Conservation (phyloP, 2,797 vertebrate genomes). For the Chiroxiphia lanceolata region DNA sequence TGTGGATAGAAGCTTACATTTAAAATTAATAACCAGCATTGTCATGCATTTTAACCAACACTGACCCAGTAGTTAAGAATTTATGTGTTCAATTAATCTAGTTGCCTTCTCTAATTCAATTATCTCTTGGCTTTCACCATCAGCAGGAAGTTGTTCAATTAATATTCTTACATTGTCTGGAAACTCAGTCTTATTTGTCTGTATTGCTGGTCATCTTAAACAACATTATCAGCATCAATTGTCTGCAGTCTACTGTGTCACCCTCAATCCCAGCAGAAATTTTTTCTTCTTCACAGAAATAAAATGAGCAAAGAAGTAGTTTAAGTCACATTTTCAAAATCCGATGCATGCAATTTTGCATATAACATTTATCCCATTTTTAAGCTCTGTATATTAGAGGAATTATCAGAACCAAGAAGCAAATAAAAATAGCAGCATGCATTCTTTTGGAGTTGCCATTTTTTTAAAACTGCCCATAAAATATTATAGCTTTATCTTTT, state of each 20-base stretch:
- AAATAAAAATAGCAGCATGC: not conserved
- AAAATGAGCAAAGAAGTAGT: not conserved
- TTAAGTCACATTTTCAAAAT: not conserved
- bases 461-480: not conserved
- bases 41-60: not conserved
- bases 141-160: not conserved
- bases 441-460: not conserved
- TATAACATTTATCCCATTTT: not conserved
- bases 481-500: not conserved
- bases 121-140: not conserved
- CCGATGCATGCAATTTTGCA: not conserved
- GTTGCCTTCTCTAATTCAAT: not conserved
- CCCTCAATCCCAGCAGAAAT: rapidly evolving
- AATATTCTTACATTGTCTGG: not conserved
- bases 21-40: not conserved
- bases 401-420: not conserved
- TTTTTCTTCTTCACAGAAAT: not conserved
- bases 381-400: not conserved
- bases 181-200: not conserved
- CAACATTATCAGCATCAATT: not conserved
- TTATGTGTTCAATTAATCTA: not conserved
- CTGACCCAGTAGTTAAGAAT: not conserved
- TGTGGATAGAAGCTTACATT: not conserved
- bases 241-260: not conserved
- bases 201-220: not conserved